Conservation (phyloP, 2,113 vertebrate genomes). For the Neolamprologus caudopunctatus region DNA sequence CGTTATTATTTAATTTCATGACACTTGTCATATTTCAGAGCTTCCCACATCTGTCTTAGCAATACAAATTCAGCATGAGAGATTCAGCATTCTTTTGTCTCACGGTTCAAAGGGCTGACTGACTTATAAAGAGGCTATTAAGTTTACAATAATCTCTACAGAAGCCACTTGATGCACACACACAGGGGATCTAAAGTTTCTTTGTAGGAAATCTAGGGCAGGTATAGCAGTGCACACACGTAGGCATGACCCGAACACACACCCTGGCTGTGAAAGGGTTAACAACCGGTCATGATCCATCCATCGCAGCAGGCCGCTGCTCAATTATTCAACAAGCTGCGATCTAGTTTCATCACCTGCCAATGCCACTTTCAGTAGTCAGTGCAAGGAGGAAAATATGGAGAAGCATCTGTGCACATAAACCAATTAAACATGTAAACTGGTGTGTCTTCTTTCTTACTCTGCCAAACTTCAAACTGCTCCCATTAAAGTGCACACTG, state of each 20-base stretch:
- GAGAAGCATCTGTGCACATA: not conserved
- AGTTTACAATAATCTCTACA: not conserved
- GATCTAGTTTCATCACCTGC: slow-evolving; percentile 60
- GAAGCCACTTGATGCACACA: not conserved
- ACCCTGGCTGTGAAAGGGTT: slow-evolving; percentile 58
- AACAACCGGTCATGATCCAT: slow-evolving; percentile 51
- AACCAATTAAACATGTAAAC: not conserved
- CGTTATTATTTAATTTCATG: not conserved
- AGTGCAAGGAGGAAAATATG: not conserved
- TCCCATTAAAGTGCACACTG: not conserved
- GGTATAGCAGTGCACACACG: not conserved
- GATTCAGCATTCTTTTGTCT: not conserved
- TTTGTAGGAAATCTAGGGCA: not conserved
- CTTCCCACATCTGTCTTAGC: not conserved
- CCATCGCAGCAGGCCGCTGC: slow-evolving; percentile 12
- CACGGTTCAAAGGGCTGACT: not conserved
- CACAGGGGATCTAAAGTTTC: not conserved
- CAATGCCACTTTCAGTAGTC: not conserved
- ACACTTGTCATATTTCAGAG: not conserved
- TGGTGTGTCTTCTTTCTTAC: not conserved
- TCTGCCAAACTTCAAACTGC: not conserved
- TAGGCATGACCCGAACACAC: not conserved
- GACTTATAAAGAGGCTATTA: slow-evolving; percentile 2
- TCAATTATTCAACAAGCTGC: slow-evolving; percentile 63
- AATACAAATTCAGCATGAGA: not conserved